Evolutionary conservation across 2,797 vertebrate species (phyloP).

Genomic region (Enteromius mattozi): DNA sequence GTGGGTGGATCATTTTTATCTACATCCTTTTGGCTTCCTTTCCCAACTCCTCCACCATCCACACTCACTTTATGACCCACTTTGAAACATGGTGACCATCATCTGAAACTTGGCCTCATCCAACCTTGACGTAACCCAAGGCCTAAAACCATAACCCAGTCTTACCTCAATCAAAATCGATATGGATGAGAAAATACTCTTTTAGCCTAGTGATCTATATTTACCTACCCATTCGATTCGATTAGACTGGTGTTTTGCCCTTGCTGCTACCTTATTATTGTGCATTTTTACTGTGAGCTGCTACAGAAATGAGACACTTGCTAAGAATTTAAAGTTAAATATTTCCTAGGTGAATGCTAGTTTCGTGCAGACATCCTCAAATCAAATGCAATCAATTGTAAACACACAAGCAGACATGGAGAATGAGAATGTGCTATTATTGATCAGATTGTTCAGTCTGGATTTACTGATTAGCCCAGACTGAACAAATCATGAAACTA

Average conservation of each 20-base stretch:
- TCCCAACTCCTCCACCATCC: not conserved
- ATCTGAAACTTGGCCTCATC: not conserved
- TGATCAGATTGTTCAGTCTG: slow-evolving; percentile 30
- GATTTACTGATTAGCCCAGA: not conserved
- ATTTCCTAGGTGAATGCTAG: slow-evolving; percentile 9
- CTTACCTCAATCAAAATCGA: slow-evolving; percentile 12
- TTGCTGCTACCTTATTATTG: not conserved
- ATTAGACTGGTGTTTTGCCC: not conserved
- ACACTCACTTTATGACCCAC: slow-evolving; percentile 16
- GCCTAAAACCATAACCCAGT: not conserved
- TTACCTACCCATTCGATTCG: not conserved
- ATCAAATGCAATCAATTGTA: slow-evolving; percentile 39
- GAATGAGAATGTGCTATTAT: slow-evolving; percentile 25
- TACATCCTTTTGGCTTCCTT: not conserved
- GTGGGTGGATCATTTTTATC: not conserved
- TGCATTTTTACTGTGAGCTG: not conserved
- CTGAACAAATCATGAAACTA: not conserved
- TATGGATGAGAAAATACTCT: slow-evolving; percentile 4
- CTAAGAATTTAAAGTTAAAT: slow-evolving; percentile 26
- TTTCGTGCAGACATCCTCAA: slow-evolving; percentile 30
- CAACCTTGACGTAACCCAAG: not conserved
- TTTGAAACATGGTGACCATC: not conserved
- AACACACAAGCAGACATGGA: not conserved
- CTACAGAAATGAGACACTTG: not conserved
- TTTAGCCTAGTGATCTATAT: not conserved